A percentile compares a stretch with the other conserved stretches of the same genome.
Conservation (phyloP, 2,113 vertebrate species). For the Colistium nudipinnis region DNA sequence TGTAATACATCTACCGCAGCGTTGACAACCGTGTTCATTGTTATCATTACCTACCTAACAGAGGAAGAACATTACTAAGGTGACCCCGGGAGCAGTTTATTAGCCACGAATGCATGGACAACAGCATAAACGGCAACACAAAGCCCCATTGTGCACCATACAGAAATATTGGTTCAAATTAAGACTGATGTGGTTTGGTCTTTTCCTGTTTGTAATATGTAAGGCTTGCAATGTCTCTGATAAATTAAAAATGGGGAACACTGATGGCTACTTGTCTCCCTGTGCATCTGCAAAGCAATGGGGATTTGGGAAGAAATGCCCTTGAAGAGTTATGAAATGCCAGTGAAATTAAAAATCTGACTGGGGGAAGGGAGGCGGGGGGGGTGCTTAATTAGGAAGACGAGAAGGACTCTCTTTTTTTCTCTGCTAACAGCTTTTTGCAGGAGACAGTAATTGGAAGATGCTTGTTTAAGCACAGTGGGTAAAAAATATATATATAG, state of each 20-base stretch:
- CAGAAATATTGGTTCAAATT: not conserved
- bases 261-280: not conserved
- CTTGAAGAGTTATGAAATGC: conserved; percentile 46
- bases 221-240: not conserved
- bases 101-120: conserved; percentile 1
- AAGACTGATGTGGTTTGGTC: not conserved
- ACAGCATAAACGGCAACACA: not conserved
- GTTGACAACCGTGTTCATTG: conserved; percentile 24
- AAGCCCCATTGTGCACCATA: not conserved
- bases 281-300: conserved; percentile 13
- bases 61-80: conserved; percentile 23
- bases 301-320: conserved; percentile 17
- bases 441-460: not conserved
- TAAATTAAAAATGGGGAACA: not conserved
- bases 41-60: conserved; percentile 9
- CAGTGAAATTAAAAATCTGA: conserved; percentile 34
- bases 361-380: not conserved
- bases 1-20: conserved; percentile 16
- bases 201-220: not conserved
- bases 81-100: conserved; percentile 27
- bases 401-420: conserved; percentile 13
- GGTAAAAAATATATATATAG: not conserved
- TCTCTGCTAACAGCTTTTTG: conserved; percentile 2
- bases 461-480: not conserved
- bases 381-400: conserved; percentile 14